Conservation (phyloP, 1,140 invertebrate species). For the fruit fly (Drosophila melanogaster) region Release_6_plus_ISO1_MT NC_004354.4:12763501-12764000, state of each 20-base stretch:
- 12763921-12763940: no score
- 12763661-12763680: not conserved
- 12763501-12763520: no score
- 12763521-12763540: no score
- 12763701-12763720: not conserved
- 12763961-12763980: not conserved
- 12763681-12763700: not conserved
- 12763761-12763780: no score
- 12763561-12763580: constrained; percentile 2
- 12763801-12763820: no score
- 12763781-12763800: no score
- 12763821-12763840: no score
- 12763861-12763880: no score
- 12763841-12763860: no score
- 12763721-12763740: not conserved
- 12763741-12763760: no score
- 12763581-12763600: constrained; percentile 2
- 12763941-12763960: not conserved
- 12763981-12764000: constrained; percentile 2
- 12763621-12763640: not conserved
- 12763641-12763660: not conserved
- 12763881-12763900: no score
- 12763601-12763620: constrained; percentile 1
- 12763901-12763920: no score
- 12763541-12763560: not conserved